Evolutionary conservation across 2,888 invertebrate genomes (phyloP).

Genomic region (Eubasilissa splendida): DNA sequence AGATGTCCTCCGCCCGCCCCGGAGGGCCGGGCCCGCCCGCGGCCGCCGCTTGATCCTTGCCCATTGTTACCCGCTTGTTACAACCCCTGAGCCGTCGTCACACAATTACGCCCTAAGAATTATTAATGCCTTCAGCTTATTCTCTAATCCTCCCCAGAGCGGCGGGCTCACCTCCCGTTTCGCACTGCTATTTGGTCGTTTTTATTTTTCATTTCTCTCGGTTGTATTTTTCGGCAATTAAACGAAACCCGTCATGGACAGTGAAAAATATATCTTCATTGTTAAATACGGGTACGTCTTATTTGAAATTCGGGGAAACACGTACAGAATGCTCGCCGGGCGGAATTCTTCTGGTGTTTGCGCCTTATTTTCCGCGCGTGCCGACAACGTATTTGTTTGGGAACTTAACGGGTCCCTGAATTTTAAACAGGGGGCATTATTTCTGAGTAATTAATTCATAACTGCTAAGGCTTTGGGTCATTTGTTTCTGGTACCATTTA

Average conservation of each 20-base stretch:
- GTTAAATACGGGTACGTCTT: constrained; percentile 6
- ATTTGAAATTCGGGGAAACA: not conserved
- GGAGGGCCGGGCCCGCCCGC: not conserved
- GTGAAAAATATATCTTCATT: constrained; percentile 25
- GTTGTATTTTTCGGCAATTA: constrained; percentile 22
- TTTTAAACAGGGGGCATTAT: no score
- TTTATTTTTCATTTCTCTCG: constrained; percentile 18
- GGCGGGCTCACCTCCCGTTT: constrained; percentile 1
- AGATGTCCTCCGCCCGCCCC: constrained; percentile 7
- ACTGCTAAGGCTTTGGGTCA: no score
- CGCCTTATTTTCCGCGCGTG: not conserved
- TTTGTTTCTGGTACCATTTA: no score
- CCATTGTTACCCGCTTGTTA: constrained; percentile 25
- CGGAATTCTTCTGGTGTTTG: not conserved
- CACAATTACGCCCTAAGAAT: constrained; percentile 53
- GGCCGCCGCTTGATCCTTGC: constrained; percentile 17
- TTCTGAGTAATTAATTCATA: no score
- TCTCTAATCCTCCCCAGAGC: constrained; percentile 28
- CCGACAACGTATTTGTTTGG: not conserved
- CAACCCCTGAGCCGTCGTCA: constrained; percentile 37
- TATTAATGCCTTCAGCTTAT: constrained; percentile 47
- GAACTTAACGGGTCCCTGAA: no score
- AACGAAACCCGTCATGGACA: constrained; percentile 19
- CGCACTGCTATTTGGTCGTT: not conserved
- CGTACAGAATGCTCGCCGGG: not conserved